Base-by-base conservation (phyloP, 2,113 vertebrate genomes). In the Diadophis punctatus region DNA sequence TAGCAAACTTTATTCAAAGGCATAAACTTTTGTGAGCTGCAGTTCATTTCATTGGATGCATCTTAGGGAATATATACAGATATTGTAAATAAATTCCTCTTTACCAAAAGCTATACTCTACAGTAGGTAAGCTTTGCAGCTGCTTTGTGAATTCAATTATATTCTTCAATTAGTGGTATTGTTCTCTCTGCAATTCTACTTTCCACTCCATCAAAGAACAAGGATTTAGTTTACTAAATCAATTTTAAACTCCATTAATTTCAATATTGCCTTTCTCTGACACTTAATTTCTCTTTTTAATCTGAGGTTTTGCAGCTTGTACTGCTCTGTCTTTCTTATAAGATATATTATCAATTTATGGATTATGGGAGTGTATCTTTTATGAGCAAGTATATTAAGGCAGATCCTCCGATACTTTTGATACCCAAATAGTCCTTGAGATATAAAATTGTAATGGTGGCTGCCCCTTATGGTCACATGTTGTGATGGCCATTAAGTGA, bases 121-220 rank as follows among this genome's bases (percentile, higher is more conserved):
- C 74, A 87, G 48, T 89, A 9, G 3, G n/a, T 84, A 12, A 85
- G 58, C 88, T 91, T 52, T 53, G 90, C 8, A 92, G 91, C 8
- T 90, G 4, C 52, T 94, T 92, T 92, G 80, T 91, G 92, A 95
- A 87, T 92, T 20, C 94, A 93, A 88, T 43, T 1, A 3, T 56
- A 2, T 2, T 92, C 90, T 93, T 90, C 51, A 93, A 87, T 91
- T 90, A 94, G 63, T 34, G 89, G 20, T 48, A 46, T 39, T 88
- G 52, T 90, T 8, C 90, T 93, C 49, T 86, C 56, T 86, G 34
- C 39, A 91, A 80, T 91, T 49, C 0, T 2, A 95, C 46, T 22
- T 18, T 92, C 10, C 56, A 91, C 25, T 94, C 93, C 60, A 93
- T 93, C 86, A 93, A 93, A 94, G 49, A 93, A 68, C n/a, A 93